Evolutionary conservation across 2,888 invertebrate genomes (phyloP).

Genomic region (Macaria notata): DNA sequence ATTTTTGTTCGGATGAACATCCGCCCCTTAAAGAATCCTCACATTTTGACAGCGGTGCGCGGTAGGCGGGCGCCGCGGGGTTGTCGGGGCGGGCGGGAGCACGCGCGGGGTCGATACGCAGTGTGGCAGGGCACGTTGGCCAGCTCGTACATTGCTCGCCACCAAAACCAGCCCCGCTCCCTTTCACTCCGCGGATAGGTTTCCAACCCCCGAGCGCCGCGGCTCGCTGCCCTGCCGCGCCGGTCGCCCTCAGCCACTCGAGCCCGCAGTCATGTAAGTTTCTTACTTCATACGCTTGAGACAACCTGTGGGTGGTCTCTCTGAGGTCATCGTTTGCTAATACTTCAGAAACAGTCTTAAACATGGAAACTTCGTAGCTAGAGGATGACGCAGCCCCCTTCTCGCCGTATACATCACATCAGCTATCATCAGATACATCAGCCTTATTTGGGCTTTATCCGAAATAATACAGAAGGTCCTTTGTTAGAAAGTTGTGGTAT

Average conservation of each 20-base stretch:
- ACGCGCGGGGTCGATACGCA: slow-evolving; percentile 74
- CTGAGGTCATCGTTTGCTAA: slow-evolving; percentile 3
- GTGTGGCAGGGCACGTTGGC: slow-evolving; percentile 54
- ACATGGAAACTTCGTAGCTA: neutral
- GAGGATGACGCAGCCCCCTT: neutral
- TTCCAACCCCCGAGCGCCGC: neutral
- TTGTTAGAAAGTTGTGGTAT: too few relatives aligned
- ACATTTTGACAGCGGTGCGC: slow-evolving; percentile 49
- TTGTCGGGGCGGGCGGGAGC: slow-evolving; percentile 52
- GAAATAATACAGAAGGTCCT: too few relatives aligned
- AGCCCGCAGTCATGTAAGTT: slow-evolving; percentile 18
- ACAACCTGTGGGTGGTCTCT: slow-evolving; percentile 18
- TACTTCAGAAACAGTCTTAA: slow-evolving; percentile 1
- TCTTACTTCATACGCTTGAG: neutral
- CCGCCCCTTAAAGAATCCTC: slow-evolving; percentile 9
- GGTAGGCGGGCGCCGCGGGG: slow-evolving; percentile 59
- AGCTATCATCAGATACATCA: too few relatives aligned
- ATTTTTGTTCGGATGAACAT: neutral
- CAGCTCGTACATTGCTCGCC: slow-evolving; percentile 48
- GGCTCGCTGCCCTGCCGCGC: slow-evolving; percentile 3
- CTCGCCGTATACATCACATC: too few relatives aligned
- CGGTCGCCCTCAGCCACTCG: slow-evolving; percentile 3
- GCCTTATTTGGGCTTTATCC: too few relatives aligned
- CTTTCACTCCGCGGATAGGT: slow-evolving; percentile 31
- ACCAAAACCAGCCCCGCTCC: slow-evolving; percentile 36